Evolutionary conservation across 2,888 invertebrate species (phyloP), one percentile per base, ranked within the genome.

Genomic region (Epinotia nisella): DNA sequence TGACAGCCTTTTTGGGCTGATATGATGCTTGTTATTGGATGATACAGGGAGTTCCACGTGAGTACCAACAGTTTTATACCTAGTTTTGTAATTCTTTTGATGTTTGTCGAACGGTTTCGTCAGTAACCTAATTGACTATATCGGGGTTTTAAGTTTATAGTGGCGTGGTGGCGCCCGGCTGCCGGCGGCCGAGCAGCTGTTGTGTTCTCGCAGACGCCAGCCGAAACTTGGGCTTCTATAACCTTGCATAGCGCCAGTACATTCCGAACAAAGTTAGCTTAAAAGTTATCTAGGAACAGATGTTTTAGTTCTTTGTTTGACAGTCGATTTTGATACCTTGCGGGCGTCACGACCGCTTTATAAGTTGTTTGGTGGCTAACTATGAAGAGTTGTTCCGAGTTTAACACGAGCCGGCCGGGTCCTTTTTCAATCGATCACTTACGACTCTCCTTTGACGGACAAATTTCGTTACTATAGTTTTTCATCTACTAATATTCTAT

Each of bases 1-100:
- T 92, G 93, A 86, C 89, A 90, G 85, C 89, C 85, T 82, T 85
- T 85, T 85, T 87, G 90, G 90, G 88, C 90, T 88, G 88, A 88
- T 85, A 91, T 89, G 88, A 89, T 87, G 90, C 84, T 84, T 83
- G 83, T 90, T 88, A 84, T 92, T 92, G 93, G 93, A 93, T 93
- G 93, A 93, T 93, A 92, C 84, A 85, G 85, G 90, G 86, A 83
- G 83, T 85, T 83, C 83, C 81, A 87, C 83, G 93, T 93, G 78
- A 92, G 93, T 92, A 84, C 75, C 70, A 72, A 77, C 81, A 83
- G 81, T 78, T 82, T 78, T 80, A 64, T 76, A 75, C 77, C 73
- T 73, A 71, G 71, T 29, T 76, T 70, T 75, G 73, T 75, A 74
- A 79, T 78, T 78, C 76, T 77, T 80, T 79, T 76, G 76, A 77